phyloP scores from a whole-genome alignment of 2,888 invertebrate species.

The Hirtodrosophila alboralis region DNA sequence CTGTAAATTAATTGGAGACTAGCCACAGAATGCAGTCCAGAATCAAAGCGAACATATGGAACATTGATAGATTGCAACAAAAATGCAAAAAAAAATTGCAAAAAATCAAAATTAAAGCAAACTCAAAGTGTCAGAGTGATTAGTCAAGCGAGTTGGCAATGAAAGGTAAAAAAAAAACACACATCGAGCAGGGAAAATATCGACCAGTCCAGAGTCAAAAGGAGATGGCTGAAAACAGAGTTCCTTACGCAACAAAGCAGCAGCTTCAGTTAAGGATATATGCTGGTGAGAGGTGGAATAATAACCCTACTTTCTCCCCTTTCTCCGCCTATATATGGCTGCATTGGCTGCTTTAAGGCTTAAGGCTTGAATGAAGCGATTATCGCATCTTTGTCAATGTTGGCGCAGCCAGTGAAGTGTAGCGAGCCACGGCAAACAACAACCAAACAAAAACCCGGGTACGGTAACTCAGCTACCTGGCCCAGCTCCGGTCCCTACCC shows the following conservation, averaged over 20 bases:
- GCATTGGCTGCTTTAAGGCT: conserved; percentile 58
- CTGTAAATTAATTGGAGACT: no score
- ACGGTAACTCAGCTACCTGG: conserved; percentile 22
- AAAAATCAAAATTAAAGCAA: not conserved
- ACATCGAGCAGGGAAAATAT: conserved; percentile 4
- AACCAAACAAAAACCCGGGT: conserved; percentile 37
- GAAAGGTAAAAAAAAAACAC: not conserved
- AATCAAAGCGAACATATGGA: not conserved
- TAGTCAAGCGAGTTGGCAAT: conserved; percentile 12
- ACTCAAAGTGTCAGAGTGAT: conserved; percentile 6
- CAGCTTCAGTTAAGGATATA: conserved; percentile 27
- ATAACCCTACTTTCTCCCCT: no score
- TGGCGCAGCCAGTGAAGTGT: conserved; percentile 62
- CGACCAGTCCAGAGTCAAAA: conserved; percentile 14
- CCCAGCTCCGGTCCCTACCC: not conserved
- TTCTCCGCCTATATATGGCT: conserved; percentile 30
- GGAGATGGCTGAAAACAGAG: not conserved
- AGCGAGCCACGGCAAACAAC: conserved; percentile 54
- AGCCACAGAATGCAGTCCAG: no score
- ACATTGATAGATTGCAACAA: no score
- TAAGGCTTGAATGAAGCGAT: conserved; percentile 74
- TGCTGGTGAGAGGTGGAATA: conserved; percentile 23
- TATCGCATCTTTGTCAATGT: conserved; percentile 78
- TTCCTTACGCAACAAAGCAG: conserved; percentile 13
- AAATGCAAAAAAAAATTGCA: not conserved